Evolutionary conservation across 2,888 invertebrate species (phyloP), one percentile per base, ranked within the genome.

Genomic region (Adelphocoris suturalis): DNA sequence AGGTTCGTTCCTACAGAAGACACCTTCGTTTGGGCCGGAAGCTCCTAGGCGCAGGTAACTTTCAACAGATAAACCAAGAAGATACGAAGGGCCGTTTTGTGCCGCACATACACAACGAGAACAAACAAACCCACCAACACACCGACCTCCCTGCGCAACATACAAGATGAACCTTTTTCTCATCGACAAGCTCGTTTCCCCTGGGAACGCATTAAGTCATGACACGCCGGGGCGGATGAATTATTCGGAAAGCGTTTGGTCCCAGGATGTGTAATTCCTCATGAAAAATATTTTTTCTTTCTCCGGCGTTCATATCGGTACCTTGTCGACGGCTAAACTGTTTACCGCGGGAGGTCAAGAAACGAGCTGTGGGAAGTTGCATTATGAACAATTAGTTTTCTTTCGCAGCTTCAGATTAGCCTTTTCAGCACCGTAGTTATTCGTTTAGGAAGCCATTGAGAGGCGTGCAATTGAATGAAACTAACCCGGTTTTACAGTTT

Each of bases 141-240:
- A n/a, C 61, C 61, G 61, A 61, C 68, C 19, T 12, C 68, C 68
- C 19, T 23, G 23, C 68, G 11, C 68, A 68, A 68, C 68, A 68
- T 68, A 68, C 68, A 23, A 68, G 68, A 68, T 68, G 68, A 68
- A 68, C 68, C 68, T 23, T 68, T 68, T 23, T 68, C 68, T 68
- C 68, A 68, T 68, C 68, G 19, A 68, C 68, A 68, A 7, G 68
- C 68, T 23, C 68, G 68, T 68, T 68, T 68, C 23, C 68, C 68
- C 27, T 23, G 23, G 68, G 68, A 68, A 68, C 23, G 9, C 61
- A 52, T 52, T 52, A 52, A 52, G 52, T 52, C 61, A 61, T 19
- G 61, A 61, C 61, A 61, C 61, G 61, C 52, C 52, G 16, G 19
- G 61, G 13, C n/a, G 12, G 19, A 68, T 68, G 68, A 68, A 68